Base-by-base conservation (phyloP, 2,113 vertebrate genomes). In the Bufo bufo region DNA sequence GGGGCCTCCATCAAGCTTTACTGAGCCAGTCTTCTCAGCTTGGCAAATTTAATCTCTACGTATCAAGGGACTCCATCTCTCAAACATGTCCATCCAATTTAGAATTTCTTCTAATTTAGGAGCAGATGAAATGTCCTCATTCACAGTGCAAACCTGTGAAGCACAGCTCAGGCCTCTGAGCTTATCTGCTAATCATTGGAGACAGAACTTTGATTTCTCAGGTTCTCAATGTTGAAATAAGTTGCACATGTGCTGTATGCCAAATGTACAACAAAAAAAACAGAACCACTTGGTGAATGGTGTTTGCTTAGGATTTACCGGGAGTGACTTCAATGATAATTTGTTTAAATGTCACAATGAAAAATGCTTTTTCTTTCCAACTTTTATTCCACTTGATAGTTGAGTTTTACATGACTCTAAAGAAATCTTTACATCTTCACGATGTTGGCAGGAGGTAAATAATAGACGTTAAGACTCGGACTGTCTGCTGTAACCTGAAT, bases 401-500 rank as follows among this genome's bases (percentile, higher is more conserved):
- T 61, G 65, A 56, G 49, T 74, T 74, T 74, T 81, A 74, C 65
- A 45, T 11, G n/a, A 19, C 33, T 13, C 83, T 85, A 52, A 45
- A 74, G 54, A 74, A 72, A 85, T 85, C 74, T 85, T 85, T 85
- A 71, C 83, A 19, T 74, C 13, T 54, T 33, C 50, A 43, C 13
- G 20, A 72, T 20, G 13, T 85, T 71, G 50, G 83, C 83, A 85
- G 83, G 17, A 45, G 52, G 52, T 85, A 23, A 85, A 72, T 56
- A 85, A 56, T 74, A 33, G 66, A 58, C 2, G 23, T 13, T 85
- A 90, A 87, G 92, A 91, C 89, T 82, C 89, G 92, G 90, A 90
- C 90, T 87, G 87, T 93, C 94, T 94, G 94, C 89, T 50, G 47
- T 9, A 45, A 92, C 94, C 95, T 95, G 95, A 96, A 94, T 94